Evolutionary conservation across 2,888 invertebrate genomes (phyloP).

Genomic region (Dione vanillae): DNA sequence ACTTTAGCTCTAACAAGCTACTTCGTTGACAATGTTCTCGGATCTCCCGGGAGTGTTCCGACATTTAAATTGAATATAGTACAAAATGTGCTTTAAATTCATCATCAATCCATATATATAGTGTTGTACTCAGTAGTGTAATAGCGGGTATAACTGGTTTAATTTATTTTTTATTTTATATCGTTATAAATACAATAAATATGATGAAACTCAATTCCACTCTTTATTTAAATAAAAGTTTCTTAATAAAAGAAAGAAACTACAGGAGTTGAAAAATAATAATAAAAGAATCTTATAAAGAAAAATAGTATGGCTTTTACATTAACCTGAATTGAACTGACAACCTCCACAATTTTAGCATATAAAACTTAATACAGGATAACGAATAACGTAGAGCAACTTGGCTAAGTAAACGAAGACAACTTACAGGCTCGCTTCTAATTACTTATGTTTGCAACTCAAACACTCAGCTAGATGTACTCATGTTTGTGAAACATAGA

Average conservation of each 20-base stretch:
- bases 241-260: no score
- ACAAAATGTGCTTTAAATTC: not conserved
- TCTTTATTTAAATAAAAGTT: no score
- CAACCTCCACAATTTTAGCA: not conserved
- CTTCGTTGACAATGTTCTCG: constrained; percentile 6
- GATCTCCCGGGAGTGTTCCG: not conserved
- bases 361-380: constrained; percentile 14
- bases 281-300: not conserved
- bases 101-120: not conserved
- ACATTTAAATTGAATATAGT: not conserved
- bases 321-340: not conserved
- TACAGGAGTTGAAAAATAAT: not conserved
- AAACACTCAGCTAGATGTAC: constrained; percentile 40
- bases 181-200: no score
- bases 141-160: no score
- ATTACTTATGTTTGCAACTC: constrained; percentile 45
- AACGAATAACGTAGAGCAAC: not conserved
- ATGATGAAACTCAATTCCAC: no score
- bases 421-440: constrained; percentile 33
- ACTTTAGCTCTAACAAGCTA: constrained; percentile 8
- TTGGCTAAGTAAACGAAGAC: constrained; percentile 14
- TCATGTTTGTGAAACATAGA: constrained; percentile 22
- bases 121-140: not conserved
- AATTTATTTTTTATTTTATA: no score
- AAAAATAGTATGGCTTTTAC: not conserved